A percentile compares a stretch with the other conserved stretches of the same genome.
Evolutionary conservation across 2,888 invertebrate genomes (phyloP).

Genomic region (Tricholauxania praeusta): DNA sequence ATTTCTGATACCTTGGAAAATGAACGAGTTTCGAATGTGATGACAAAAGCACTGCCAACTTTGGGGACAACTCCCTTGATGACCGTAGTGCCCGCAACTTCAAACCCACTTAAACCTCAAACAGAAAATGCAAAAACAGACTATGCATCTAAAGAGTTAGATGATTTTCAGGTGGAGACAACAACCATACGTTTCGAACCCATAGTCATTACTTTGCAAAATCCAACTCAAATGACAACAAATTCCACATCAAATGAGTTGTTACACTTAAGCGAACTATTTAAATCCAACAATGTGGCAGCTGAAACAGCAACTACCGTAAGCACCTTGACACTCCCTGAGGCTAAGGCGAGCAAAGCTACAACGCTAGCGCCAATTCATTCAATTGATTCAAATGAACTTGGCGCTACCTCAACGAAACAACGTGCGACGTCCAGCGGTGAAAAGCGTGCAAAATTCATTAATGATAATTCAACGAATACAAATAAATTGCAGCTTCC

Average conservation of each 20-base stretch:
- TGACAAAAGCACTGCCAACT: slow-evolving; percentile 20
- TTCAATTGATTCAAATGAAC: no score
- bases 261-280: no score
- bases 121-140: neutral
- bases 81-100: neutral
- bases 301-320: no score
- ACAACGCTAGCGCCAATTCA: no score
- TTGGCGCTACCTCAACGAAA: no score
- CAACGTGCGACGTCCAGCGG: slow-evolving; percentile 26
- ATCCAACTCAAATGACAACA: neutral
- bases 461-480: slow-evolving; percentile 61
- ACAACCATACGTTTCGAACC: neutral
- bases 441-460: slow-evolving; percentile 62
- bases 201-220: no score
- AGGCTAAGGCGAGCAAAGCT: no score
- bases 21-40: slow-evolving; percentile 18
- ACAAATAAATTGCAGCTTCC: slow-evolving; percentile 60
- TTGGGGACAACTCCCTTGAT: slow-evolving; percentile 24
- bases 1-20: neutral
- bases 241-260: neutral
- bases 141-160: neutral
- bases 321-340: no score
- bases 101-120: neutral
- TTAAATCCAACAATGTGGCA: no score
- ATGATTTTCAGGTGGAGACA: neutral